Percentiles rank a stretch among this genome's conserved stretches.
These are phyloP conservation scores for Drepana arcuata DNA, from an alignment of 1,140 invertebrate genomes.

Conservation along the genomic window DNA sequence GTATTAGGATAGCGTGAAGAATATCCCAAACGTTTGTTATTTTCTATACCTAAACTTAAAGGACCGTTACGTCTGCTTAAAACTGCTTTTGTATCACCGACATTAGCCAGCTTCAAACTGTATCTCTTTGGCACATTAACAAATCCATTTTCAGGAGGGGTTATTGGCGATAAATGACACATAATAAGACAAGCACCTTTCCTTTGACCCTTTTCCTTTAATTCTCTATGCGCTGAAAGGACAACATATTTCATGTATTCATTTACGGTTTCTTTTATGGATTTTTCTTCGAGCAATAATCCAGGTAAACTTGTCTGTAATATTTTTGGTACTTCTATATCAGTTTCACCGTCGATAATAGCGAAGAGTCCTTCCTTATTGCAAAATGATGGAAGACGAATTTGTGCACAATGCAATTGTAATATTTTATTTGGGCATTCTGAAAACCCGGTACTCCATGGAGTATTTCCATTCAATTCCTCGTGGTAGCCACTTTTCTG, in stretches of 20 bases:
- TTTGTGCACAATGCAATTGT: constrained; percentile 82
- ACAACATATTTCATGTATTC: constrained; percentile 90
- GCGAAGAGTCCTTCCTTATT: constrained; percentile 86
- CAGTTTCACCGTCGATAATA: constrained; percentile 84
- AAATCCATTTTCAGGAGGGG: constrained; percentile 64
- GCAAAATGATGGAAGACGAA: constrained; percentile 82
- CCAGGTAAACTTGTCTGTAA: constrained; percentile 83
- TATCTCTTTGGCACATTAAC: constrained; percentile 68
- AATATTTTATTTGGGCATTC: constrained; percentile 84
- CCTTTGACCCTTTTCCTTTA: constrained; percentile 80
- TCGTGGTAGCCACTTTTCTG: constrained; percentile 74
- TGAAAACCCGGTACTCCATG: constrained; percentile 87
- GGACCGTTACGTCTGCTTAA: constrained; percentile 78
- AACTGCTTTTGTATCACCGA: constrained; percentile 81
- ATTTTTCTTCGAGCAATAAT: constrained; percentile 82
- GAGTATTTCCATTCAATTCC: constrained; percentile 72
- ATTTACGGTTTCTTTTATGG: constrained; percentile 82
- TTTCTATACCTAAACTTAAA: constrained; percentile 71
- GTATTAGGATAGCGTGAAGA: constrained; percentile 77
- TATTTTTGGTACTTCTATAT: constrained; percentile 77
- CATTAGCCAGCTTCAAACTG: constrained; percentile 79
- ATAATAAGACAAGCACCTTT: constrained; percentile 80
- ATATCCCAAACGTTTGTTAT: constrained; percentile 75
- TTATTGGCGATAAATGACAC: constrained; percentile 79
- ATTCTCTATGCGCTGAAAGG: constrained; percentile 81